Base-by-base conservation (phyloP, 2,888 invertebrate species). In the Antheraea assamensis region DNA sequence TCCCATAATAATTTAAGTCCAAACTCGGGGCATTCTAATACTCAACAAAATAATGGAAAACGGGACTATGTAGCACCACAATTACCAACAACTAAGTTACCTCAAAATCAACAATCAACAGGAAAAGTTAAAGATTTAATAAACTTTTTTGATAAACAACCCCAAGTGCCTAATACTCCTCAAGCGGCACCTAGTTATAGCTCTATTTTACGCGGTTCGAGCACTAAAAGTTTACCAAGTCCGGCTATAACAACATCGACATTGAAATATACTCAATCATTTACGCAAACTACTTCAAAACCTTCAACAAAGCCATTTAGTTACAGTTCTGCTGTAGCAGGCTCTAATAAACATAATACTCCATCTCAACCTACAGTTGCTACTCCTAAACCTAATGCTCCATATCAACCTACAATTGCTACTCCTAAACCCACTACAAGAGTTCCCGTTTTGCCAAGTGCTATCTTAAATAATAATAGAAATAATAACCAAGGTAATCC, bases 41-140 rank as follows among this genome's bases (percentile, higher is more conserved):
- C 73, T 30, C 80, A 77, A 74, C 75, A 75, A 70, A 77, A 73
- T 74, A 74, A 78, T 47, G 87, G 85, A 19, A 91, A 85, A 82
- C 84, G 92, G 75, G 92, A 92, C 77, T 92, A 89, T 78, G 88
- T 90, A 35, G 87, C 89, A 47, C 85, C 91, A 30, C 89, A 91
- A 77, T 84, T 85, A 70, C 86, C 91, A 73, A 76, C 88, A 19
- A 75, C 75, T 49, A 80, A 83, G 73, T 83, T 85, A 17, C 68
- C 76, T 31, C 80, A 82, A 76, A 81, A 80, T 64, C 83, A 85
- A 73, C 81, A 79, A 55, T 77, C 81, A 66, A 78, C 82, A 17
- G 88, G 90, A 68, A 92, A 91, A 80, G 93, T 94, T 2, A 90
- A 93, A 80, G 94, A 92, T 76, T 83, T 94, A 21, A 80, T 94